A percentile compares a stretch with the other conserved stretches of the same genome.
phyloP scores from a whole-genome alignment of 2,888 invertebrate species.

The Sepioteuthis lessoniana region DNA sequence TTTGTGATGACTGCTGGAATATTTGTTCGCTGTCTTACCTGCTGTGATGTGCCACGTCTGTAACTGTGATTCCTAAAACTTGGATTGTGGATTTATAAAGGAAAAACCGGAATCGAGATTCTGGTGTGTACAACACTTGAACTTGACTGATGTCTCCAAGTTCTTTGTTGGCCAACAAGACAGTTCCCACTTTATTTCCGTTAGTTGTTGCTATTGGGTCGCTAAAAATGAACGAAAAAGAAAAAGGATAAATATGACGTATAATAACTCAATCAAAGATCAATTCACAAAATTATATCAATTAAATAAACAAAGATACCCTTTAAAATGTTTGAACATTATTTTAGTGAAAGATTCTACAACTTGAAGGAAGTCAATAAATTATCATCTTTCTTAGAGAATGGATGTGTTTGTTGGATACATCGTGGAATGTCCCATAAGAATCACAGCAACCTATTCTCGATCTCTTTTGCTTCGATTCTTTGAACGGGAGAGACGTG shows the following conservation, averaged over 20 bases:
- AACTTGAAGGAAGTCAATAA: too few relatives aligned
- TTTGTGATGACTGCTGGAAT: not conserved
- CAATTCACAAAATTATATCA: too few relatives aligned
- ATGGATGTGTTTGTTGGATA: too few relatives aligned
- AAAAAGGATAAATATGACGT: not conserved
- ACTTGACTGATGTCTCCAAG: not conserved
- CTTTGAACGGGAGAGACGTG: too few relatives aligned
- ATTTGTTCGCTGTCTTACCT: not conserved
- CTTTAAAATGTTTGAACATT: too few relatives aligned
- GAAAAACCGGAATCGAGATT: not conserved
- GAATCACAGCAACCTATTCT: too few relatives aligned
- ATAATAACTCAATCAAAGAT: too few relatives aligned
- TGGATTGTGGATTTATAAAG: not conserved
- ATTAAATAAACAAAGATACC: too few relatives aligned
- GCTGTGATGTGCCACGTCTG: not conserved
- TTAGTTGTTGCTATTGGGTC: not conserved
- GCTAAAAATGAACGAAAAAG: not conserved
- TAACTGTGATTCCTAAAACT: constrained; percentile 12
- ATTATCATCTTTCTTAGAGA: too few relatives aligned
- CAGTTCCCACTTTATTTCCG: not conserved
- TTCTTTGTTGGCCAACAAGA: not conserved
- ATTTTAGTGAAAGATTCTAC: too few relatives aligned
- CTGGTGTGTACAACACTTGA: not conserved
- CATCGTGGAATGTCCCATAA: too few relatives aligned
- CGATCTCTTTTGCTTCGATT: too few relatives aligned